Evolutionary conservation across 2,113 vertebrate genomes (phyloP).

Genomic region (Salvelinus fontinalis): DNA sequence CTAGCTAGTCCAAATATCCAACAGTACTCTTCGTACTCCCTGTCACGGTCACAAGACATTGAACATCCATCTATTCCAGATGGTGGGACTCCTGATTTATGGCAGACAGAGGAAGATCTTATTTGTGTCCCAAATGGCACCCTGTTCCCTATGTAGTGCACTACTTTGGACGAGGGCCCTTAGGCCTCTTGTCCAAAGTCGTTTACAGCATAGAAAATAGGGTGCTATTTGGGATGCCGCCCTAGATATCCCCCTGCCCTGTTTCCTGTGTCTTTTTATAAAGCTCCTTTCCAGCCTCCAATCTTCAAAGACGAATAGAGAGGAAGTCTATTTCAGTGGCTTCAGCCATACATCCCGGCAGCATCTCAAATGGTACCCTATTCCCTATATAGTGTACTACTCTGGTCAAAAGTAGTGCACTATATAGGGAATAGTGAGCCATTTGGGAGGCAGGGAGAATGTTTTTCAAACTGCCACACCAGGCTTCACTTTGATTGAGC

Average conservation of each 20-base stretch:
- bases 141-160: no score
- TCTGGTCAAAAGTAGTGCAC: no score
- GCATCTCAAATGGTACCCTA: no score
- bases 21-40: conserved; percentile 49
- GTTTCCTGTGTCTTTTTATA: conserved; percentile 3
- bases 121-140: no score
- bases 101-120: not conserved
- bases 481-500: not conserved
- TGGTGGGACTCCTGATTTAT: not conserved
- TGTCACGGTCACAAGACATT: not conserved
- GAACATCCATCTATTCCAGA: not conserved
- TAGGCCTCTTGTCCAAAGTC: no score
- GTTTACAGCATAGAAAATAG: no score
- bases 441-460: no score
- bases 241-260: conserved; percentile 3
- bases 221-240: no score
- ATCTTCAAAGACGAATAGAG: not conserved
- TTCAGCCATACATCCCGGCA: no score
- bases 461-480: not conserved
- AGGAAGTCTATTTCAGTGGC: not conserved
- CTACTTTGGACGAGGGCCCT: no score
- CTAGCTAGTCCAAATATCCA: not conserved
- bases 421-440: no score
- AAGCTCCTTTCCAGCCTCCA: not conserved
- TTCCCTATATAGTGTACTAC: no score